Evolutionary conservation across 2,888 invertebrate species (phyloP).

Genomic region (Synergus itoensis): DNA sequence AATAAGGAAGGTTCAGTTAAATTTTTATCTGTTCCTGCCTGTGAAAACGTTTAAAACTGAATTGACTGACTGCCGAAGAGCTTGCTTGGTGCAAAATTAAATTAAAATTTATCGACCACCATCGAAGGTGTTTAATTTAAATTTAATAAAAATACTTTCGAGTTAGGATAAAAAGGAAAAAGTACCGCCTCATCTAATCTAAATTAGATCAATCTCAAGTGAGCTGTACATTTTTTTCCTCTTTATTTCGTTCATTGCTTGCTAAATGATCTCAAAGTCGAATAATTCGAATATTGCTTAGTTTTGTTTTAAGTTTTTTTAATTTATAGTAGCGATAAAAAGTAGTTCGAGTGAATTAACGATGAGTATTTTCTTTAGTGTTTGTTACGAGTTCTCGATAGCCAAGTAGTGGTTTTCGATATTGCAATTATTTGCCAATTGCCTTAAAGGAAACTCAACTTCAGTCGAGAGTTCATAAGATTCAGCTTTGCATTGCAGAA

Average conservation of each 20-base stretch:
- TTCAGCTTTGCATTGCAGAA: slow-evolving; percentile 4
- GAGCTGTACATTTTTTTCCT: slow-evolving; percentile 38
- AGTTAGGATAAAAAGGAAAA: neutral
- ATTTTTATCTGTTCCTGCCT: neutral
- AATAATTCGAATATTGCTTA: slow-evolving; percentile 42
- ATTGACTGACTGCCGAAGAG: neutral
- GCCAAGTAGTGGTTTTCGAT: neutral
- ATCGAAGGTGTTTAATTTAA: neutral
- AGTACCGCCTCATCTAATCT: slow-evolving; percentile 5
- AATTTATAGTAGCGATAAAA: neutral
- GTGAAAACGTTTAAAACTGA: neutral
- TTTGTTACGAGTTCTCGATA: neutral
- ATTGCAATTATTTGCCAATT: neutral
- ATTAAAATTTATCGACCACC: neutral
- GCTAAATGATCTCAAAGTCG: slow-evolving; percentile 51
- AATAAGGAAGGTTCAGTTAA: neutral
- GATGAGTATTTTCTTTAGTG: slow-evolving; percentile 16
- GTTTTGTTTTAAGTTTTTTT: neutral
- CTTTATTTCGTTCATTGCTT: slow-evolving; percentile 25
- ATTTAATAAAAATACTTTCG: neutral
- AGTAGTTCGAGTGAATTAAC: slow-evolving; percentile 14
- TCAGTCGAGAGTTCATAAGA: neutral
- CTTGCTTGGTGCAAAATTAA: slow-evolving; percentile 2
- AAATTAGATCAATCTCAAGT: slow-evolving; percentile 44
- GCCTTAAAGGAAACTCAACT: neutral